Evolutionary conservation across 2,888 invertebrate species (phyloP), one percentile per base, ranked within the genome.

Genomic region (Tribolium freemani): DNA sequence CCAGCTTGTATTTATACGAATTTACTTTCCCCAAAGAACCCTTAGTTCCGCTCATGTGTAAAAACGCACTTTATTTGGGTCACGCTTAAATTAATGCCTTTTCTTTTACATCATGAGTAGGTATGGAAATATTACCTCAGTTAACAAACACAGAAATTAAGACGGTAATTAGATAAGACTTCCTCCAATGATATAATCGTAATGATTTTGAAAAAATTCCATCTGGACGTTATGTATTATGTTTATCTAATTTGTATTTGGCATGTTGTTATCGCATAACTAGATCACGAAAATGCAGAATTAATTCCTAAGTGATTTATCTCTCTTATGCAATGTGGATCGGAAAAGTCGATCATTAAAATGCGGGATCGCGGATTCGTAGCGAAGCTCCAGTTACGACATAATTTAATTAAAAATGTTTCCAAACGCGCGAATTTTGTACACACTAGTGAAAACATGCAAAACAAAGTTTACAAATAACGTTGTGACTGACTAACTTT

Each of bases 41-140:
- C 73, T 69, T 71, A 71, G 66, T 75, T 74, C 61, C 73, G 71
- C 69, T 69, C 67, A 69, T 73, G 71, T 75, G 76, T 66, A 69
- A 76, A 74, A 76, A 71, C 31, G 45, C 20, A 51, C 54, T 16
- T 13, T 50, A 75, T 73, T 71, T 67, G 26, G 71, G 76, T 74
- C 71, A 58, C 45, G 64, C 64, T 31, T 61, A 38, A 38, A 38
- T 38, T 38, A 38, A 38, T 38, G 38, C 38, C 38, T 38, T 38
- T 38, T 38, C 38, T 38, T 38, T 38, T 38, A 38, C 38, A 38
- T 38, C 38, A 38, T 38, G 38, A 38, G 38, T 38, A 16, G 16
- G 16, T 16, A 38, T 38, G 38, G 38, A 38, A 38, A 38, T 38
- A 38, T 38, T 38, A 38, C 38, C 8, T 3, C 38, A 10, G 60